Conservation (phyloP, 2,888 invertebrate genomes). For the Mamestra brassicae region DNA sequence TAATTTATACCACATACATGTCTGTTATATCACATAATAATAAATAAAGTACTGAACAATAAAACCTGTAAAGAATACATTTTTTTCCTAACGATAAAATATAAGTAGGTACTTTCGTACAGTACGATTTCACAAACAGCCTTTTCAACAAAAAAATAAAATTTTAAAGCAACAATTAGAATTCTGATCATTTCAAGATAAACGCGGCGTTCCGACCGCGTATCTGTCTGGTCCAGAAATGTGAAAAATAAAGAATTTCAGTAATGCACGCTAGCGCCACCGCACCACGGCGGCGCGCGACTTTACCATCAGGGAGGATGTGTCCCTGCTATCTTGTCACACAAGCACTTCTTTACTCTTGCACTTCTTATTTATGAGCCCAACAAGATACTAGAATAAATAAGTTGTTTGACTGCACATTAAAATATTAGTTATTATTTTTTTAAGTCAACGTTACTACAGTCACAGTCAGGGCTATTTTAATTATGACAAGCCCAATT, state of each 20-base stretch:
- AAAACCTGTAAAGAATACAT: not conserved
- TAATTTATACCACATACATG: not conserved
- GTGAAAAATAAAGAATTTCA: slow-evolving; percentile 83
- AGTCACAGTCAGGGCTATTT: no score
- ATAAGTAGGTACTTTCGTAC: no score
- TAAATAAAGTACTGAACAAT: not conserved
- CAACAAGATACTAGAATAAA: slow-evolving; percentile 80
- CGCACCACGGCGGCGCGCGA: slow-evolving; percentile 71
- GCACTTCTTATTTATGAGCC: slow-evolving; percentile 82
- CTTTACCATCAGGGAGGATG: slow-evolving; percentile 81
- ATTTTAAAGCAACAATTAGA: slow-evolving; percentile 1
- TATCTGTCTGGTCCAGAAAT: slow-evolving; percentile 69
- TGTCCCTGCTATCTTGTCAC: slow-evolving; percentile 86
- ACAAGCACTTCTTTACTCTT: slow-evolving; percentile 80
- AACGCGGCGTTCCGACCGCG: slow-evolving; percentile 66
- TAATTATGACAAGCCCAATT: no score
- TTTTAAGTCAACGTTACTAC: no score
- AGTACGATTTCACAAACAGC: no score
- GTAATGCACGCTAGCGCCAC: slow-evolving; percentile 80
- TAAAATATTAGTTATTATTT: slow-evolving; percentile 19
- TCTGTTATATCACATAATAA: not conserved
- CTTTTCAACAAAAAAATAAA: no score
- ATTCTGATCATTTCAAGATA: slow-evolving; percentile 37
- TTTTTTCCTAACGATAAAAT: no score
- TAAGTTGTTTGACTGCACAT: slow-evolving; percentile 72